These are phyloP conservation scores for Crotalus horridus DNA, from an alignment of 2,113 vertebrate genomes.

Conservation along the genomic window DNA sequence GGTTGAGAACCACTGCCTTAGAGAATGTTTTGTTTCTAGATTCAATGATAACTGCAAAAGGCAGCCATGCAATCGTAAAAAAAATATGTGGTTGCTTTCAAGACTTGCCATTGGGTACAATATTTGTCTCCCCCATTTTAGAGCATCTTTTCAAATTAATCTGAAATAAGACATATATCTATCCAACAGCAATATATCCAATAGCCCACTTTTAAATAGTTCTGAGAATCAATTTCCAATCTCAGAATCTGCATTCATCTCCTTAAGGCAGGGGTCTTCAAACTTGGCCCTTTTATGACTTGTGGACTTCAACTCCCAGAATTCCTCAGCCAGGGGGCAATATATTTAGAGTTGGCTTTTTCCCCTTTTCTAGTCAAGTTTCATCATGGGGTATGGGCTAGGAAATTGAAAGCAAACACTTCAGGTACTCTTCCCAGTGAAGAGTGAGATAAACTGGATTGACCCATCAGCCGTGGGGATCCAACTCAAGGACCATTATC, in stretches of 20 bases:
- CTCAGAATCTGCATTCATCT: neutral
- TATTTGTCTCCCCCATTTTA: neutral
- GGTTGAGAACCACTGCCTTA: too few species aligned
- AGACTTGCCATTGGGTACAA: neutral
- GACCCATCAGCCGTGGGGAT: neutral
- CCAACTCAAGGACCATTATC: neutral
- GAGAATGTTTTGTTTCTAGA: neutral
- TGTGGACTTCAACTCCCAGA: too few species aligned
- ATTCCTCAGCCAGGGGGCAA: neutral
- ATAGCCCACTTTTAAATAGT: neutral
- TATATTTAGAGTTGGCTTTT: neutral
- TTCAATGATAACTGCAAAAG: neutral
- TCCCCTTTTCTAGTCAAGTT: neutral
- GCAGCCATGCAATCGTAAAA: neutral
- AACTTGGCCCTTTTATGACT: too few species aligned
- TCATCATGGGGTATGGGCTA: neutral
- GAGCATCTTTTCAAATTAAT: neutral
- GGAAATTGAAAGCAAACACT: neutral
- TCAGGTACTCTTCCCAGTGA: neutral
- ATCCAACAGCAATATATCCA: neutral
- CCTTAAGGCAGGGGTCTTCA: too few species aligned
- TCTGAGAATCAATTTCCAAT: neutral
- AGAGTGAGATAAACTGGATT: neutral
- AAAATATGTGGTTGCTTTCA: neutral
- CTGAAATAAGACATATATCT: neutral